Base-by-base conservation (phyloP, 2,888 invertebrate genomes). In the Noctuana brunneofusca region DNA sequence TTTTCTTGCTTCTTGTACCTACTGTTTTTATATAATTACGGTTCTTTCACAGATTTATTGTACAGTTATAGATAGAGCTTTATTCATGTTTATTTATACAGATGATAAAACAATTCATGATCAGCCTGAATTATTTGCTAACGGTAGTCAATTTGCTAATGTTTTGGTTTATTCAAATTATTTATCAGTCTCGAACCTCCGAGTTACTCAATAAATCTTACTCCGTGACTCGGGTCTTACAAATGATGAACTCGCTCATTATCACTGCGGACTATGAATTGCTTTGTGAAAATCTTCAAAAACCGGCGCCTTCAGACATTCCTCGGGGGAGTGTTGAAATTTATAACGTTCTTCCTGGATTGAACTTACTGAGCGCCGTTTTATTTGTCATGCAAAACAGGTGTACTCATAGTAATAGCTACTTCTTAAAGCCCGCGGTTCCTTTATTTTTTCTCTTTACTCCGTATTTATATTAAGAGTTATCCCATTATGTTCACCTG, bases 361-460 rank as follows among this genome's bases (percentile, higher is more conserved):
- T 16, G 20, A 49, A 48, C 24, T 48, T 20, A 3, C 48, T 38
- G 24, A 24, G 49, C n/a, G 55, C 27, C 27, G 49, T 48, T 62
- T 62, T 54, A 49, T 55, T 54, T 55, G 62, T 62, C 54, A 62
- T 62, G 62, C 38, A 55, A 62, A 62, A 62, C 49, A 55, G 62
- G 48, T 49, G 49, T 55, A 58, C 50, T 11, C n/a, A n/a, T n/a
- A n/a, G n/a, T n/a, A 30, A 32, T 43, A 32, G 59, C 59, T 53
- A 43, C 30, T 54, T 54, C 48, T n/a, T 48, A 22, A 54, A 48
- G n/a, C 9, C 18, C 27, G 18, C 22, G 22, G 48, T 12, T 48
- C 24, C 22, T 22, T 14, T 14, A 18, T 18, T 55, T 48, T n/a
- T 49, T 32, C 18, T 12, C 18, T 4, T 4, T 52, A 9, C 49